phyloP scores from a whole-genome alignment of 2,797 vertebrate genomes.

The Bufotes viridis region DNA sequence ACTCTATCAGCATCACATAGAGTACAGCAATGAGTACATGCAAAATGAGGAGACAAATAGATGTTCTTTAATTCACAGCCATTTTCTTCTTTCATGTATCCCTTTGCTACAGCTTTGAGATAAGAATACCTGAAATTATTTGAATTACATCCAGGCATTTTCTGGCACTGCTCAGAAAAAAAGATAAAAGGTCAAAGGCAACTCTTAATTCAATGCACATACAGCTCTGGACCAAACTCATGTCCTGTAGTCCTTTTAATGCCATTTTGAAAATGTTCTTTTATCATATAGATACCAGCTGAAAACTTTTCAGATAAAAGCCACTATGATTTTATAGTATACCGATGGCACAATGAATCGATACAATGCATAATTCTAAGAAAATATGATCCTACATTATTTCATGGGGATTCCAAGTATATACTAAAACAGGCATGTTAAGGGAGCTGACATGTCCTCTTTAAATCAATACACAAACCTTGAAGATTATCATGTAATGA shows the following conservation, averaged over 20 bases:
- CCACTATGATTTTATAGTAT: too few species aligned
- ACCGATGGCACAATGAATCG: too few species aligned
- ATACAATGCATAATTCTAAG: too few species aligned
- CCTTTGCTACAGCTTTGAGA: neutral
- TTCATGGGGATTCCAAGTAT: too few species aligned
- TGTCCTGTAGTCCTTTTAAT: neutral
- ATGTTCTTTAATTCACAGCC: slow-evolving; percentile 22
- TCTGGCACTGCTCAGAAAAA: neutral
- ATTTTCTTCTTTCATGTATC: slow-evolving; percentile 4
- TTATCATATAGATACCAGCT: too few species aligned
- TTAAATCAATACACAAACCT: too few species aligned
- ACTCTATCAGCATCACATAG: slow-evolving; percentile 57
- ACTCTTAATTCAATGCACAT: neutral
- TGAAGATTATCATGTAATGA: too few species aligned
- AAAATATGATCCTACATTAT: too few species aligned
- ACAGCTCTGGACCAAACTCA: neutral
- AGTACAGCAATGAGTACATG: slow-evolving; percentile 44
- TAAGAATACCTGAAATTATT: neutral
- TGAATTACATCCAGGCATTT: neutral
- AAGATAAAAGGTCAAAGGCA: neutral
- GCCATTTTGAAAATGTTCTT: neutral
- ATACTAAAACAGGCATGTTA: too few species aligned
- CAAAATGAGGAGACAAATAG: slow-evolving; percentile 44
- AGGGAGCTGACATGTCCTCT: too few species aligned
- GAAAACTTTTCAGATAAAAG: too few species aligned